These are phyloP conservation scores for Toxotes jaculatrix DNA, from an alignment of 2,113 vertebrate species.

Conservation along the genomic window DNA sequence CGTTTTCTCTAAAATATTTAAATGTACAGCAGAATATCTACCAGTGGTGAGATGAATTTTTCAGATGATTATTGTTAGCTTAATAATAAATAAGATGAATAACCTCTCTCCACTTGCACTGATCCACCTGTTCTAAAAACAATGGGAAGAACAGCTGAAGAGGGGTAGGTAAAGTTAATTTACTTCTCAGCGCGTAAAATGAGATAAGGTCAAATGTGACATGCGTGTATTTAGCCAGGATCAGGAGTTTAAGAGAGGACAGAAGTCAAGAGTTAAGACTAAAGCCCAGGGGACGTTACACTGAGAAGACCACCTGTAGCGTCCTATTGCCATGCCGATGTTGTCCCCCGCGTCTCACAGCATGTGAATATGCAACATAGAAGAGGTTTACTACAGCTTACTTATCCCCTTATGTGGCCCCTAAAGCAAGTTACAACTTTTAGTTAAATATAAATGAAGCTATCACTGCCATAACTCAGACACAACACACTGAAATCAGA, in stretches of 20 bases:
- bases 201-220: neutral
- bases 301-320: slow-evolving; percentile 89
- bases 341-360: slow-evolving; percentile 75
- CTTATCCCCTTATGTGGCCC: neutral
- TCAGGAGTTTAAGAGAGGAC: slow-evolving; percentile 84
- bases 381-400: slow-evolving; percentile 5
- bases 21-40: too few species aligned
- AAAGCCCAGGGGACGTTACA: slow-evolving; percentile 87
- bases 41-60: neutral
- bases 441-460: neutral
- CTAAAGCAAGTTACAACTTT: neutral
- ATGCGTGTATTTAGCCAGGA: neutral
- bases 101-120: fast-evolving
- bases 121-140: neutral
- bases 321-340: slow-evolving; percentile 85
- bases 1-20: too few species aligned
- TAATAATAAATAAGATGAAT: neutral
- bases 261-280: slow-evolving; percentile 84
- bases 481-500: too few species aligned
- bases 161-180: neutral
- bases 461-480: neutral
- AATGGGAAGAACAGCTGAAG: neutral
- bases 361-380: neutral
- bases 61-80: neutral
- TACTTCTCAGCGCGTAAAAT: neutral